Evolutionary conservation across 2,113 vertebrate species (phyloP).

Genomic region (Prochilodus magdalenae): DNA sequence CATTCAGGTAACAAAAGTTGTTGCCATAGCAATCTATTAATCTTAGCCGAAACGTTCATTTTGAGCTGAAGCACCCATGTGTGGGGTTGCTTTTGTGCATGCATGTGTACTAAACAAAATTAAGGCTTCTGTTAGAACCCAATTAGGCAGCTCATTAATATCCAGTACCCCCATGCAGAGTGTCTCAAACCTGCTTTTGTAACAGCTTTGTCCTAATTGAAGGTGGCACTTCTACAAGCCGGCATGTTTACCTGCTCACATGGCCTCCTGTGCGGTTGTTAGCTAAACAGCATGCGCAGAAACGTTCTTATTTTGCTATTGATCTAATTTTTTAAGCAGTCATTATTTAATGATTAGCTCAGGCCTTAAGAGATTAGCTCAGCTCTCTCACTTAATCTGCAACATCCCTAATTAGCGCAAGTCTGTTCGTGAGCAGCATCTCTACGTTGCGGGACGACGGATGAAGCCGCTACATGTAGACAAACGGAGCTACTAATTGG

Average conservation of each 20-base stretch:
- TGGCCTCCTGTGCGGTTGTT: neutral
- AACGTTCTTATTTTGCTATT: neutral
- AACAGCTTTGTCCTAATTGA: neutral
- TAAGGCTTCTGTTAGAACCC: neutral
- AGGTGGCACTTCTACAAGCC: neutral
- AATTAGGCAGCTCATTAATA: neutral
- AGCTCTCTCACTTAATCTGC: slow-evolving; percentile 45
- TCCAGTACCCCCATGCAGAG: neutral
- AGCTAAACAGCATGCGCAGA: neutral
- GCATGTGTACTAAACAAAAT: neutral
- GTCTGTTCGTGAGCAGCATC: slow-evolving; percentile 28
- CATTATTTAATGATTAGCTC: slow-evolving; percentile 47
- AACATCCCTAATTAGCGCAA: slow-evolving; percentile 49
- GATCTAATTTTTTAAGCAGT: slow-evolving; percentile 13
- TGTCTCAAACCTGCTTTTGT: neutral
- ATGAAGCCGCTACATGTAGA: slow-evolving; percentile 8
- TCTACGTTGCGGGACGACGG: slow-evolving; percentile 13
- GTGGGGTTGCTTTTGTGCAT: neutral
- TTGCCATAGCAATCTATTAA: slow-evolving; percentile 42
- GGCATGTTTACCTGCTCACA: neutral
- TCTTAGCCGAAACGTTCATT: neutral
- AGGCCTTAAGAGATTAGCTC: slow-evolving; percentile 36
- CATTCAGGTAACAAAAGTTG: slow-evolving; percentile 30
- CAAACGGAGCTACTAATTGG: slow-evolving; percentile 24
- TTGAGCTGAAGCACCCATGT: no score